These are phyloP conservation scores for Ichneumoninae sp. DNA, from an alignment of 2,888 invertebrate genomes.

Conservation along the genomic window DNA sequence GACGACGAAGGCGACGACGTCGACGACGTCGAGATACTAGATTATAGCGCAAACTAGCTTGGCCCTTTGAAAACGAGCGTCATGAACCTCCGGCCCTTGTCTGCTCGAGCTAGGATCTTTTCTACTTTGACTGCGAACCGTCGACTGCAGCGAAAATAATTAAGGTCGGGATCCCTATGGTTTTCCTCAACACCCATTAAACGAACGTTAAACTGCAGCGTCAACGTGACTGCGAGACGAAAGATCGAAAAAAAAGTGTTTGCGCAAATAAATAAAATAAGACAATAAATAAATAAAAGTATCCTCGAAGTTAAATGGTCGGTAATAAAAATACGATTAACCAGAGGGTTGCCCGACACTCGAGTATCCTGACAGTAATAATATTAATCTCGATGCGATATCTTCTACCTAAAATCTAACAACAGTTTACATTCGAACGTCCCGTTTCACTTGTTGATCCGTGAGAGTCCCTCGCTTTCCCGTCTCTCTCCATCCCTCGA, in stretches of 20 bases:
- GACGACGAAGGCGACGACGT: constrained; percentile 60
- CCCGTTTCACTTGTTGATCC: constrained; percentile 70
- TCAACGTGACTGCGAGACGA: neutral
- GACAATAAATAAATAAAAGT: neutral
- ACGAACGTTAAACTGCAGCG: constrained; percentile 10
- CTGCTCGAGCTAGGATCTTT: constrained; percentile 15
- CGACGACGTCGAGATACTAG: constrained; percentile 72
- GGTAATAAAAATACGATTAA: constrained; percentile 20
- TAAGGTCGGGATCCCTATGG: neutral
- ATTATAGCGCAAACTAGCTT: constrained; percentile 81
- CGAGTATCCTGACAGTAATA: neutral
- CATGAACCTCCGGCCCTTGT: constrained; percentile 22
- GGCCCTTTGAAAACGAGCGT: constrained; percentile 71
- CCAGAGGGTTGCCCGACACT: neutral
- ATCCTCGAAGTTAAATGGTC: neutral
- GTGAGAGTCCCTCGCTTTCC: constrained; percentile 44
- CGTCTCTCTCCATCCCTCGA: constrained; percentile 23
- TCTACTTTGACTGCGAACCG: constrained; percentile 20
- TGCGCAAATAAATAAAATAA: neutral
- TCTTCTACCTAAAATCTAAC: constrained; percentile 28
- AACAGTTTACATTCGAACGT: constrained; percentile 44
- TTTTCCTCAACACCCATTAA: constrained; percentile 6
- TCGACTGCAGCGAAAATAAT: constrained; percentile 9
- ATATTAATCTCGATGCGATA: constrained; percentile 33
- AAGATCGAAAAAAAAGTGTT: neutral